Evolutionary conservation across 30 jellyfish, hydroid and myxozoan genomes (phyloP).

Genomic region (Calvadosia cruxmelitensis): DNA sequence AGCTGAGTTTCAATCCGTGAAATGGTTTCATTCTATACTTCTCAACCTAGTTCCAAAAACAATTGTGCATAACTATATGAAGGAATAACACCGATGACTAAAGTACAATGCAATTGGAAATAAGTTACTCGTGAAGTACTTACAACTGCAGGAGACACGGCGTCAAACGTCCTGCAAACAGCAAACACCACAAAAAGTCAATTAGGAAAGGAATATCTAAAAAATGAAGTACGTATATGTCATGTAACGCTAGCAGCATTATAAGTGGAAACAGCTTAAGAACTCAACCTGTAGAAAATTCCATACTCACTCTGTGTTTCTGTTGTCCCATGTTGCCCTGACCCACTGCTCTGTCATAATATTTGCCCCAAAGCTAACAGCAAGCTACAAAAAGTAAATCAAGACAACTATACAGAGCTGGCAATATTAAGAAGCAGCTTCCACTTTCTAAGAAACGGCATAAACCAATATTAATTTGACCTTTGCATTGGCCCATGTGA

Average conservation of each 20-base stretch:
- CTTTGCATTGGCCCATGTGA: no score
- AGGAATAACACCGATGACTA: no score
- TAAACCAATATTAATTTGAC: no score
- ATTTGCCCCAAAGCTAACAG: constrained; percentile 90
- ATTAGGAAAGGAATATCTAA: not conserved
- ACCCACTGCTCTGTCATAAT: constrained; percentile 94
- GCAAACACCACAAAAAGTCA: not conserved
- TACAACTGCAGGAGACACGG: constrained; percentile 61
- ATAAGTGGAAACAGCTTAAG: not conserved
- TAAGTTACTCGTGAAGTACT: no score
- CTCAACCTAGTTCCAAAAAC: constrained; percentile 32
- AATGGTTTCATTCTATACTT: constrained; percentile 82
- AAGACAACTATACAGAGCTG: no score
- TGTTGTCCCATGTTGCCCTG: constrained; percentile 66
- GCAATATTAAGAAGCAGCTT: no score
- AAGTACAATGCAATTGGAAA: no score
- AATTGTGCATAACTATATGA: no score
- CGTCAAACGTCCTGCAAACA: constrained; percentile 37
- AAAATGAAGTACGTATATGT: not conserved
- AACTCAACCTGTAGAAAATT: not conserved
- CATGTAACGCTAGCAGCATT: no score
- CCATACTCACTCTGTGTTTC: constrained; percentile 50
- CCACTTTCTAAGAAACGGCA: no score
- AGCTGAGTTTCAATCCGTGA: constrained; percentile 79
- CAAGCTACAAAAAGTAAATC: constrained; percentile 85